A percentile compares a stretch with the other conserved stretches of the same genome.
These are phyloP conservation scores for Oligia latruncula DNA, from an alignment of 2,888 invertebrate genomes.

Conservation along the genomic window DNA sequence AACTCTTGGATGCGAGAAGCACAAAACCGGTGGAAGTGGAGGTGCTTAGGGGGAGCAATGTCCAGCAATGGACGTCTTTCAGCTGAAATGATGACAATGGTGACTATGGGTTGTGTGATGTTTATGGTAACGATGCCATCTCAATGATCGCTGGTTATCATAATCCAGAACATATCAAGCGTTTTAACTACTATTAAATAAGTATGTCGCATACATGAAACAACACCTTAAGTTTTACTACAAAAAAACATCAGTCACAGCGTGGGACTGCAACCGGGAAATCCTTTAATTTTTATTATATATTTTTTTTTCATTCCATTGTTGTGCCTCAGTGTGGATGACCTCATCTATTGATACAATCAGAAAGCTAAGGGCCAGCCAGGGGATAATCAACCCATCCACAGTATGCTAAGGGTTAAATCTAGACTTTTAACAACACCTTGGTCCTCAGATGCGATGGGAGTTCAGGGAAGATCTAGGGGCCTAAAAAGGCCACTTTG, in stretches of 20 bases:
- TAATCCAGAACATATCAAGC: not conserved
- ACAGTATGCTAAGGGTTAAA: not conserved
- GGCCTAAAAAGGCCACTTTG: too few species aligned
- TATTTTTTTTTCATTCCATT: slow-evolving; percentile 36
- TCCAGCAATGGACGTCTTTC: too few species aligned
- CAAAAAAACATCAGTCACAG: slow-evolving; percentile 44
- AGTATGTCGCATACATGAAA: not conserved
- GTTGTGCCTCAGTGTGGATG: slow-evolving; percentile 25
- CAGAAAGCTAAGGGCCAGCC: not conserved
- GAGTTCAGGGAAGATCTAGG: not conserved
- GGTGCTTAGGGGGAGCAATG: too few species aligned
- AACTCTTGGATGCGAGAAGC: too few species aligned
- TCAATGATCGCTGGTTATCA: not conserved
- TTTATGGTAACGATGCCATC: not conserved
- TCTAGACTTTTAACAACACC: not conserved
- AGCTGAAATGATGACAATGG: too few species aligned
- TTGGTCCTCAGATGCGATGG: not conserved
- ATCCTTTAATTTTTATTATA: slow-evolving; percentile 47
- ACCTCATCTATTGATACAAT: slow-evolving; percentile 8
- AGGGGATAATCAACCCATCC: too few species aligned
- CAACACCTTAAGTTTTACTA: slow-evolving; percentile 46
- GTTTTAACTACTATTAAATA: not conserved
- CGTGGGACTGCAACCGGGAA: slow-evolving; percentile 47
- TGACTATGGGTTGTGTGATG: not conserved
- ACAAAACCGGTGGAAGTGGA: too few species aligned